Percentiles rank a stretch among this genome's conserved stretches.
Conservation (phyloP, 2,797 vertebrate genomes). For the Spinibarbus caldwelli region DNA sequence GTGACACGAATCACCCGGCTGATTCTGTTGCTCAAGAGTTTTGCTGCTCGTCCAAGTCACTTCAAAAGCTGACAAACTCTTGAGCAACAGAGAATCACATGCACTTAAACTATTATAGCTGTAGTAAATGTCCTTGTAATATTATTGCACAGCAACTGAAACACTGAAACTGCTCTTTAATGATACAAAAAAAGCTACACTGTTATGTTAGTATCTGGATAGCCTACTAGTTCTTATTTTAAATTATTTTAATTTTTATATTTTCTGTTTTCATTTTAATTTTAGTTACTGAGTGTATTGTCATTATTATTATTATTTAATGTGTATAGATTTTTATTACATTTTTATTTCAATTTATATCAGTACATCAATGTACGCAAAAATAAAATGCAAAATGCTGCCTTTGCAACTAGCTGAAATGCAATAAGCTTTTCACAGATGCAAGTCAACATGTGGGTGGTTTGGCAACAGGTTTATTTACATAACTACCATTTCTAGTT, state of each 20-base stretch:
- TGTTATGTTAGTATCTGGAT: neutral
- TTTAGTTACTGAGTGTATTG: neutral
- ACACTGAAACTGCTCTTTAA: neutral
- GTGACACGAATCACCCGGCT: neutral
- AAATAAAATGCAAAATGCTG: neutral
- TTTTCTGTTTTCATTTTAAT: neutral
- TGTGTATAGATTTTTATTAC: neutral
- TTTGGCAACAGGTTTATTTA: neutral
- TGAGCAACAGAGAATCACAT: neutral
- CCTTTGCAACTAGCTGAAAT: neutral
- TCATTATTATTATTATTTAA: neutral
- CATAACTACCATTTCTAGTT: neutral
- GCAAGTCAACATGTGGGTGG: neutral
- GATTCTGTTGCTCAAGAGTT: constrained; percentile 4
- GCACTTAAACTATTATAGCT: neutral
- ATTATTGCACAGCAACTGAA: neutral
- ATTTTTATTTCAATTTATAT: neutral
- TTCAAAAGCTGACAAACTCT: neutral
- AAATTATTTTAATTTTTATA: neutral
- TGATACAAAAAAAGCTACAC: neutral
- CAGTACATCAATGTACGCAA: neutral
- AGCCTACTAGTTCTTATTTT: neutral
- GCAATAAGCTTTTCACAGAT: neutral
- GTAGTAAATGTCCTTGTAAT: neutral
- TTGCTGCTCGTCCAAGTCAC: neutral